Evolutionary conservation across 2,113 vertebrate genomes (phyloP), one percentile per base, ranked within the genome.

Genomic region (Heterochromis multidens): DNA sequence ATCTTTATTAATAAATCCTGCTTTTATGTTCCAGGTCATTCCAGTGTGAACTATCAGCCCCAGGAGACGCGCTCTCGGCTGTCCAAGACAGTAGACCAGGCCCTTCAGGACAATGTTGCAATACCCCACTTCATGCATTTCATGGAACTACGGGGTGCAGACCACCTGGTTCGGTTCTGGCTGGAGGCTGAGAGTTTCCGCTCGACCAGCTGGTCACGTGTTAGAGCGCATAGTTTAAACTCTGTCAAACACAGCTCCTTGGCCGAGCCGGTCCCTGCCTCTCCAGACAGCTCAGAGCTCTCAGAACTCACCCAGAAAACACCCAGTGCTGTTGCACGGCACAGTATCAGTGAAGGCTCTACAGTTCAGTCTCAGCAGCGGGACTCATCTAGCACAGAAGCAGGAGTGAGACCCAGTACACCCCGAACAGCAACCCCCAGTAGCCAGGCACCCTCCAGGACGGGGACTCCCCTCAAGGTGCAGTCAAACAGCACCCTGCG

Each of bases 151-250:
- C 97, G 94, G 21, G 96, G 97, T 52, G 97, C 97, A 77, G 98
- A 98, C 86, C 97, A 99, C 92, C 93, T 99, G 92, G 97, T 98
- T 16, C 97, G 97, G 16, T 99, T 99, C 88, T 99, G 98, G 98
- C 76, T 99, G 86, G 99, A 99, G 93, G 97, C 98, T 0, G 98
- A 99, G 94, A 97, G 96, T 91, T 99, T 99, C 95, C 97, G 98
- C 79, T 96, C 98, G 63, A 96, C 96, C 14, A 98, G 98, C 21
- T 99, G 99, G 99, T 98, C 97, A 3, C 96, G 97, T 43, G 97
- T 99, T 54, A 95, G 99, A 93, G 98, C 98, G 0, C 97, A 98
- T 85, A 99, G 97, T 95, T 95, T 99, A 77, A 99, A 99, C 95
- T 98, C 98, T 1, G 97, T 99, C 62, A 99, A 99, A 93, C 99